phyloP scores from a whole-genome alignment of 2,888 invertebrate genomes.

The Andrena flavipes region DNA sequence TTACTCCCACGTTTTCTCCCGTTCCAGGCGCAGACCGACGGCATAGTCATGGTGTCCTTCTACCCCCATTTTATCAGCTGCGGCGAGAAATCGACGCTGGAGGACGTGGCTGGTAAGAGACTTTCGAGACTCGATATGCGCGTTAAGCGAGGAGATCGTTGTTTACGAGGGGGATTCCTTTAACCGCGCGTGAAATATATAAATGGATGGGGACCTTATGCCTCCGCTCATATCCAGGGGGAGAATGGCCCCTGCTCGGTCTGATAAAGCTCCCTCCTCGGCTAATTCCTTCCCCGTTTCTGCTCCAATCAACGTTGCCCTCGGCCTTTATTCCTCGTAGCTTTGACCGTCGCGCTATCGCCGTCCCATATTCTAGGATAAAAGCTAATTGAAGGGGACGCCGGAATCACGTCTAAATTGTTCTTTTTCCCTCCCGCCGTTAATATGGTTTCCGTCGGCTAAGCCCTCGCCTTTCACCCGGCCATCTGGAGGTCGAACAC shows the following conservation, averaged over 20 bases:
- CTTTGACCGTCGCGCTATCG: slow-evolving; percentile 30
- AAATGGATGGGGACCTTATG: not conserved
- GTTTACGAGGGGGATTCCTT: not conserved
- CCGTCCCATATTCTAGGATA: slow-evolving; percentile 50
- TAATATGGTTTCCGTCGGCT: slow-evolving; percentile 36
- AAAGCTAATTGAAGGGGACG: slow-evolving; percentile 58
- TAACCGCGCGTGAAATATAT: not conserved
- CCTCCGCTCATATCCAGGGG: not conserved
- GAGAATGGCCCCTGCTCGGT: not conserved
- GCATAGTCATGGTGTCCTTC: slow-evolving; percentile 89
- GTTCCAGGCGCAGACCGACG: slow-evolving; percentile 87
- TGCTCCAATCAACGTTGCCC: slow-evolving; percentile 38
- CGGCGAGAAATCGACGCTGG: slow-evolving; percentile 86
- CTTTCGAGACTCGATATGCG: not conserved
- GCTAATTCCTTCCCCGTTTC: slow-evolving; percentile 33
- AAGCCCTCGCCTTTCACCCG: slow-evolving; percentile 30
- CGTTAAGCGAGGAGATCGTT: not conserved
- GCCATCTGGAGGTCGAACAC: slow-evolving; percentile 25
- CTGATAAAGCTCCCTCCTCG: slow-evolving; percentile 26
- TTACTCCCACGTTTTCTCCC: slow-evolving; percentile 14
- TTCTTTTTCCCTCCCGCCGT: slow-evolving; percentile 27
- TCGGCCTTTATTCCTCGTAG: slow-evolving; percentile 19
- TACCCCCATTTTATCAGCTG: slow-evolving; percentile 88
- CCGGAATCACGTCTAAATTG: slow-evolving; percentile 49
- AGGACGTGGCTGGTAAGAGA: slow-evolving; percentile 87